Evolutionary conservation across 2,113 vertebrate species (phyloP), one percentile per base, ranked within the genome.

Genomic region (Ochotona curzoniae): DNA sequence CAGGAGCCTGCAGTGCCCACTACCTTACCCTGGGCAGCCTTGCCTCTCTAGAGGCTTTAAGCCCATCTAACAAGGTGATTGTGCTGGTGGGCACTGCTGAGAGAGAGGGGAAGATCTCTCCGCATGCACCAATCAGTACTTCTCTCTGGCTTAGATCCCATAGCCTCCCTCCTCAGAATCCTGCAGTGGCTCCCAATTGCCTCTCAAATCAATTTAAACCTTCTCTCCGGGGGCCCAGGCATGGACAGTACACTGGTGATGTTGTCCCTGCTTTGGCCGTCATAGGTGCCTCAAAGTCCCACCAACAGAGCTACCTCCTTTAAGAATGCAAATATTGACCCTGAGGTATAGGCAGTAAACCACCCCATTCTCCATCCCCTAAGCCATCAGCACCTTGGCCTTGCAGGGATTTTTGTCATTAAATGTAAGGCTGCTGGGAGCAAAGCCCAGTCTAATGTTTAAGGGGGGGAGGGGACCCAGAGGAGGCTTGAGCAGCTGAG

Each of bases 321-420:
- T 79, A 79, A 92, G 95, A 92, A 94, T 92, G 90, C 54, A 94
- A 96, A 92, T 83, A 12, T 95, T 85, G 90, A 89, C 67, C 94
- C 64, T 85, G 86, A 90, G 38, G 66, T 54, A 60, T 49, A 94
- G 47, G 70, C 66, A 90, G 51, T 74, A 89, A 74, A 73, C 57
- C n/a, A 30, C 38, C 74, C 81, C 57, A 54, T 6, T 44, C 38
- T 44, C 38, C 38, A 44, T 44, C 38, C 38, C 6, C 38, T 6
- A 44, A 86, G 86, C 80, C 94, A 71, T 91, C 79, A 88, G 91
- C 86, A 93, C 83, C 90, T 87, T 94, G 93, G 70, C 66, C 70
- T 49, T 60, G n/a, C 14, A 23, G 49, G 7, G 54, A 21, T 93
- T 89, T 95, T 70, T 82, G 82, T 76, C 93, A 44, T 70, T n/a